A percentile compares a stretch with the other conserved stretches of the same genome.
Conservation (phyloP, 30 jellyfish, hydroid and myxozoan species). For the Hydra vulgaris region DNA sequence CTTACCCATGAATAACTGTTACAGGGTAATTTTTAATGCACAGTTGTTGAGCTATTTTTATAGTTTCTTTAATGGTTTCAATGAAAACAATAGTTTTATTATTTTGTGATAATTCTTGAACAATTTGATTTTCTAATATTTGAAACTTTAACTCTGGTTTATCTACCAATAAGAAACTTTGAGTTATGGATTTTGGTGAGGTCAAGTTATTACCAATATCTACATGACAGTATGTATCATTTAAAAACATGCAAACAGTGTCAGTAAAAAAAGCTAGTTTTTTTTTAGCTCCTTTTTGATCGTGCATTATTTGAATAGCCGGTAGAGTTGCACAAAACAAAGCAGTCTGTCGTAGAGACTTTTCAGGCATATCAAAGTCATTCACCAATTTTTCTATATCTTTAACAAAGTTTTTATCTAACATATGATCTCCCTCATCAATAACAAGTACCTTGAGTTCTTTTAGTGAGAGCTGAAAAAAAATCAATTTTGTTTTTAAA, state of each 20-base stretch:
- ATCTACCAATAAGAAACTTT: background rate
- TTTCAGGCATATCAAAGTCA: background rate
- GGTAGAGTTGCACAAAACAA: slow-evolving; percentile 3
- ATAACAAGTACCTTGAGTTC: background rate
- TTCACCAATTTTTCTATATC: background rate
- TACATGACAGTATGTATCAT: background rate
- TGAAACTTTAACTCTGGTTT: background rate
- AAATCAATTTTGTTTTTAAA: background rate
- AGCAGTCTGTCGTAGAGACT: background rate
- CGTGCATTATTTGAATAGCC: background rate
- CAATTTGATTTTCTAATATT: background rate
- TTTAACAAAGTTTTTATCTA: background rate
- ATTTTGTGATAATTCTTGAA: background rate
- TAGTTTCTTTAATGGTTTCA: background rate
- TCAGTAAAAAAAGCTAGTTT: background rate
- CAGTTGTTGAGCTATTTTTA: background rate
- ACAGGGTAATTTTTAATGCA: background rate
- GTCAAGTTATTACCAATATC: background rate
- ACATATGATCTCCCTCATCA: slow-evolving; percentile 9
- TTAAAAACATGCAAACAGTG: background rate
- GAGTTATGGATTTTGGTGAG: background rate
- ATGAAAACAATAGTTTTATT: background rate
- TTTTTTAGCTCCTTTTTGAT: background rate
- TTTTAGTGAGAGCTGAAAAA: background rate
- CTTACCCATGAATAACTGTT: background rate